Conservation (phyloP, 2,888 invertebrate genomes). For the Drosophila emarginata region DNA sequence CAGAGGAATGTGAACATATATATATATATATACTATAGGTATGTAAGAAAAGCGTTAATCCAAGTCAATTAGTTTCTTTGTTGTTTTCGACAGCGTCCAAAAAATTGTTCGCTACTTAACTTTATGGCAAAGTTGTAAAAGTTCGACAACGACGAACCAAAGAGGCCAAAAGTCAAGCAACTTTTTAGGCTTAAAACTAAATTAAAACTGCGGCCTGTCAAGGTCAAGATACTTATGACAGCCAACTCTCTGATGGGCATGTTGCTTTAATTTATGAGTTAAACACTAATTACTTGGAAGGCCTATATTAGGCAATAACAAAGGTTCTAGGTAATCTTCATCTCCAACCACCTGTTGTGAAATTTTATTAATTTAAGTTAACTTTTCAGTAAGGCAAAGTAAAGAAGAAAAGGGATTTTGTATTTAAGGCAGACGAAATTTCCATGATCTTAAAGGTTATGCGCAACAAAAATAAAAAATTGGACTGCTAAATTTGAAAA, state of each 20-base stretch:
- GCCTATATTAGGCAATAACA: not conserved
- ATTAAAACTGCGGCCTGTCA: slow-evolving; percentile 34
- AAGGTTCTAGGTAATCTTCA: not conserved
- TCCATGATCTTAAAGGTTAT: no score
- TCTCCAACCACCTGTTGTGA: slow-evolving; percentile 12
- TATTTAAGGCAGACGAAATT: no score
- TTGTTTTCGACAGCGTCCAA: slow-evolving; percentile 58
- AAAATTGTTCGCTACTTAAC: slow-evolving; percentile 66
- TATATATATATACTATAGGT: not conserved
- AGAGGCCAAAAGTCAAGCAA: slow-evolving; percentile 28
- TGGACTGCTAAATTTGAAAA: no score
- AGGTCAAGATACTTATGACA: slow-evolving; percentile 50
- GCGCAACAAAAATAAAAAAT: no score
- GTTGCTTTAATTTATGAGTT: slow-evolving; percentile 40
- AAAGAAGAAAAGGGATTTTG: not conserved
- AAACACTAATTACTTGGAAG: slow-evolving; percentile 31
- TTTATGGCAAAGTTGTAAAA: slow-evolving; percentile 67
- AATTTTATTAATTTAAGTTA: slow-evolving; percentile 2
- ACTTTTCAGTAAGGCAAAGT: not conserved
- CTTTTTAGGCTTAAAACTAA: slow-evolving; percentile 40
- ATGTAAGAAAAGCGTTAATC: slow-evolving; percentile 63
- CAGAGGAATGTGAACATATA: slow-evolving; percentile 25
- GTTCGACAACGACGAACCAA: slow-evolving; percentile 33
- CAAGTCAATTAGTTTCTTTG: slow-evolving; percentile 78
- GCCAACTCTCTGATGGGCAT: slow-evolving; percentile 20